Percentiles rank a stretch among this genome's conserved stretches.
Evolutionary conservation across 2,888 invertebrate genomes (phyloP).

Genomic region (Clunio marinus): DNA sequence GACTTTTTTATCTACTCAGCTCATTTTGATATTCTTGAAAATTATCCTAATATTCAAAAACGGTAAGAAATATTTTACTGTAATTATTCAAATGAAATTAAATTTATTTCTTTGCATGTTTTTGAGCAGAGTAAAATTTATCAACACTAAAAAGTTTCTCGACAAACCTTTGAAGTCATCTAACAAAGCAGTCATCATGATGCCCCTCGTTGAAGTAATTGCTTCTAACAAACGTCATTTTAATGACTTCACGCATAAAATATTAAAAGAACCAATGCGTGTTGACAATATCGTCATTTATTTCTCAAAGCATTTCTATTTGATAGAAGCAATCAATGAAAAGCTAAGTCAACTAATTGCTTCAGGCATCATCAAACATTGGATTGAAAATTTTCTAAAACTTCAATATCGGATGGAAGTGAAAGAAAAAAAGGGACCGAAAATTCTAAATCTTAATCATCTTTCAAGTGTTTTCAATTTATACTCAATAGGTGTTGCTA

Average conservation of each 20-base stretch:
- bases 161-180: neutral
- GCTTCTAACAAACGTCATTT: neutral
- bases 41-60: neutral
- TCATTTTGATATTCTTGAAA: neutral
- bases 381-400: neutral
- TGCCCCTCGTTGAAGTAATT: neutral
- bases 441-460: neutral
- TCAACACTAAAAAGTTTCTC: no score
- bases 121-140: no score
- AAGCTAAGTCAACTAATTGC: neutral
- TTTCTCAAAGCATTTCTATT: neutral
- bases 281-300: neutral
- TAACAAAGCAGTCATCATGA: neutral
- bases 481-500: neutral
- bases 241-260: neutral
- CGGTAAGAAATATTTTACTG: no score
- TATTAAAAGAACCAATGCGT: neutral
- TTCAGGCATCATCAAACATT: neutral
- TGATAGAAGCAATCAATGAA: neutral
- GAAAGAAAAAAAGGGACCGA: neutral
- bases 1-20: neutral
- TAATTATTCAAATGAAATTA: no score
- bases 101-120: no score
- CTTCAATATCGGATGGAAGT: neutral
- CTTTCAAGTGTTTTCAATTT: slow-evolving; percentile 5